A percentile compares a stretch with the other conserved stretches of the same genome.
These are phyloP conservation scores for Pammene fasciana DNA, from an alignment of 2,888 invertebrate genomes.

Conservation along the genomic window DNA sequence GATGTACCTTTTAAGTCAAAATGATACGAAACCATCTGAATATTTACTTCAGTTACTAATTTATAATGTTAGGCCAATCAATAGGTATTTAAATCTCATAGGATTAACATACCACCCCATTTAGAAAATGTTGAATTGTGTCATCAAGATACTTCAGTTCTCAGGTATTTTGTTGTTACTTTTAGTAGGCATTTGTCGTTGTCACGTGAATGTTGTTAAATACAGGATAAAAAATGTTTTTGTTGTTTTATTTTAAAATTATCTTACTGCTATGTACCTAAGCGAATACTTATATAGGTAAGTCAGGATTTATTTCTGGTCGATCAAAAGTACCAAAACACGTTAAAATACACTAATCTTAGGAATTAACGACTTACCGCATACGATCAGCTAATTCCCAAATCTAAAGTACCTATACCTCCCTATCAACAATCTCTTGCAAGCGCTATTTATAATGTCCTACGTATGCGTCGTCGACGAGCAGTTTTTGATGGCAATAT, in stretches of 20 bases:
- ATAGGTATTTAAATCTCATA: slow-evolving; percentile 2
- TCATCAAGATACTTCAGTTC: slow-evolving; percentile 11
- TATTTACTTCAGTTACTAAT: slow-evolving; percentile 1
- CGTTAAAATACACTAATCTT: too few species aligned
- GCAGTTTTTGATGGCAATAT: too few species aligned
- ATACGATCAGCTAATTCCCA: too few species aligned
- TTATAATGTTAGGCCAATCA: not conserved
- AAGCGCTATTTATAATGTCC: too few species aligned
- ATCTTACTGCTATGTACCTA: too few species aligned
- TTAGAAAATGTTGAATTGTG: not conserved
- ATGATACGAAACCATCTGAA: slow-evolving; percentile 5
- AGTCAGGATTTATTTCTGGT: too few species aligned
- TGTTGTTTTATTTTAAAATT: not conserved
- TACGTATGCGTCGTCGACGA: too few species aligned
- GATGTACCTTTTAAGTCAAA: slow-evolving; percentile 27
- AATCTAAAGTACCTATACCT: too few species aligned
- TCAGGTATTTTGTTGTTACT: slow-evolving; percentile 18
- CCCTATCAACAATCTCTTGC: too few species aligned
- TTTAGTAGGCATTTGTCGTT: slow-evolving; percentile 38
- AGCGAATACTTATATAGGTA: too few species aligned
- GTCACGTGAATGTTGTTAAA: slow-evolving; percentile 37
- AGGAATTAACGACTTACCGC: too few species aligned
- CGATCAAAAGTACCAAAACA: too few species aligned
- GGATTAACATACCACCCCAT: not conserved
- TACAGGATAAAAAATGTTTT: not conserved